Conservation (phyloP, 1,140 invertebrate species). For the Heliconius himera region DNA sequence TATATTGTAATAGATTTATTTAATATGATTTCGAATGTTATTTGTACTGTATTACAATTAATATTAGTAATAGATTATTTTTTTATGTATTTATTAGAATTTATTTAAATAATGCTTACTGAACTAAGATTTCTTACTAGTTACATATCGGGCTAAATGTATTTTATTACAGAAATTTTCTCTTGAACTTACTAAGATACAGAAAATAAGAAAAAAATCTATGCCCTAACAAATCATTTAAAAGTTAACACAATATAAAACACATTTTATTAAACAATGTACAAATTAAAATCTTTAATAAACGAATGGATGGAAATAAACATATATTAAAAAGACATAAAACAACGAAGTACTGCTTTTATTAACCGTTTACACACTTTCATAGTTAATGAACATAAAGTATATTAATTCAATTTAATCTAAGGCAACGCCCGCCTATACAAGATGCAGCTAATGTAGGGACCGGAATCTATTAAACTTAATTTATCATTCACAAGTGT, state of each 20-base stretch:
- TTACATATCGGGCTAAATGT: neutral
- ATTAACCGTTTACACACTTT: conserved; percentile 23
- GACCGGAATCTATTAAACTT: conserved; percentile 63
- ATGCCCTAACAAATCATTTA: neutral
- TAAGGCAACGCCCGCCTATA: conserved; percentile 21
- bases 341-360: neutral
- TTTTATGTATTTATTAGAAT: too few relatives aligned
- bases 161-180: neutral
- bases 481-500: conserved; percentile 58
- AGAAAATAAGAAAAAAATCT: neutral
- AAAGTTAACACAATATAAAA: neutral
- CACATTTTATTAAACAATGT: neutral
- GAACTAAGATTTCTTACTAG: neutral
- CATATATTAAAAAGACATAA: conserved; percentile 9
- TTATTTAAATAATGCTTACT: neutral
- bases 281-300: conserved; percentile 3
- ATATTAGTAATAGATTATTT: too few relatives aligned
- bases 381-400: conserved; percentile 45
- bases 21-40: too few relatives aligned
- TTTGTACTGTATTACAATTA: too few relatives aligned
- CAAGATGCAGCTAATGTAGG: conserved; percentile 32
- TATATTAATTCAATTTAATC: conserved; percentile 57
- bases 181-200: neutral
- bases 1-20: too few relatives aligned
- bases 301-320: neutral